Conservation (phyloP, 2,797 vertebrate species). For the Merluccius polli region DNA sequence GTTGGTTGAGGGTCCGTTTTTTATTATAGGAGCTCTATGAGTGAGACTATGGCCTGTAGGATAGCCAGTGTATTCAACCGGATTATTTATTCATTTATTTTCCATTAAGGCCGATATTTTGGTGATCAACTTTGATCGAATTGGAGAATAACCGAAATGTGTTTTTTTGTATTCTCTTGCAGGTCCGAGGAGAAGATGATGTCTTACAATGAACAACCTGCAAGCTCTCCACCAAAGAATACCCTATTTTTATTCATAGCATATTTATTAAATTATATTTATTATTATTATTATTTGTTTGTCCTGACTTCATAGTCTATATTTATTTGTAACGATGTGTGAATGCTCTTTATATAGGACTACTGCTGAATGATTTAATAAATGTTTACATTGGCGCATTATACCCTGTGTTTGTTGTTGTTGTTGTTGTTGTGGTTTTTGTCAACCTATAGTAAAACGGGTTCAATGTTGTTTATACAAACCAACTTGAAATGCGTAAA, state of each 20-base stretch:
- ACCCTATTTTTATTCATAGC: slow-evolving; percentile 49
- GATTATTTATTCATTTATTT: neutral
- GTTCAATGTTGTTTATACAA: neutral
- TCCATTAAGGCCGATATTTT: neutral
- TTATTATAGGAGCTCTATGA: neutral
- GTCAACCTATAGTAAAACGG: no score
- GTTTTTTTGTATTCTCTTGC: slow-evolving; percentile 46
- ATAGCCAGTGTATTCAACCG: neutral
- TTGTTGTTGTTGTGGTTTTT: neutral
- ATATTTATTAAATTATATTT: slow-evolving; percentile 76
- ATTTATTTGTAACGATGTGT: slow-evolving; percentile 52
- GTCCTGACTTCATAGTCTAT: slow-evolving; percentile 37
- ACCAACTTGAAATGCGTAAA: neutral
- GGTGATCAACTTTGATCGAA: neutral
- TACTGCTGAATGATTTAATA: slow-evolving; percentile 62
- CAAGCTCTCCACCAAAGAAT: slow-evolving; percentile 42
- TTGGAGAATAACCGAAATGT: neutral
- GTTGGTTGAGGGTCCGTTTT: neutral
- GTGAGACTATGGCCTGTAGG: neutral
- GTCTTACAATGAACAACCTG: slow-evolving; percentile 58
- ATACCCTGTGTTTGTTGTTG: neutral
- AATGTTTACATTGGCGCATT: slow-evolving; percentile 64
- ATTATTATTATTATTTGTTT: slow-evolving; percentile 54
- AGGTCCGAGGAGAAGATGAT: slow-evolving; percentile 69
- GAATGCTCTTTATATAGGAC: slow-evolving; percentile 29